These are phyloP conservation scores for Triplophysa dalaica DNA, from an alignment of 2,113 vertebrate species.

Conservation along the genomic window DNA sequence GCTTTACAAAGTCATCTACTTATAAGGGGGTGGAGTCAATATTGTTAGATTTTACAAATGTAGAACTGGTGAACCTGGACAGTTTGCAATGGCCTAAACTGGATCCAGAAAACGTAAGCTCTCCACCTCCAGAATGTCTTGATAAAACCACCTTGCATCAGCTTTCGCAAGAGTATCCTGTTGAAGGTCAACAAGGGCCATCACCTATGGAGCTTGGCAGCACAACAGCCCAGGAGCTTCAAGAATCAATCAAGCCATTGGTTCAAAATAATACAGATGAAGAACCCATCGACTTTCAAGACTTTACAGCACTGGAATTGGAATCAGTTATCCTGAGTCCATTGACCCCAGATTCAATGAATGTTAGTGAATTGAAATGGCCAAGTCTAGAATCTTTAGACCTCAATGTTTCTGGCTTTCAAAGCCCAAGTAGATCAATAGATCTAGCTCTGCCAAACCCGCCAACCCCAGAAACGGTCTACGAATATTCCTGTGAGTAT, in stretches of 20 bases:
- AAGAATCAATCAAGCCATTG: conserved; percentile 34
- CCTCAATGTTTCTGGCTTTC: conserved; percentile 41
- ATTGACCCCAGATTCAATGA: conserved; percentile 53
- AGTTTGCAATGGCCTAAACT: conserved; percentile 50
- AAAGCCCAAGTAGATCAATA: conserved; percentile 44
- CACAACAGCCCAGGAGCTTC: conserved; percentile 5
- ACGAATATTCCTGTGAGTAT: conserved; percentile 55
- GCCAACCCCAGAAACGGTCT: conserved; percentile 53
- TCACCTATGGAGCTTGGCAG: background rate
- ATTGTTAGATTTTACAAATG: conserved; percentile 47
- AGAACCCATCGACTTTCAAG: conserved; percentile 33
- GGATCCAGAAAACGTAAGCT: conserved; percentile 44
- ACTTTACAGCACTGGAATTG: conserved; percentile 48
- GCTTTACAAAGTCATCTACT: conserved; percentile 26
- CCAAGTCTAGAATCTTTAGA: conserved; percentile 53
- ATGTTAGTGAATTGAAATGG: conserved; percentile 54
- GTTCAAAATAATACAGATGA: conserved; percentile 8
- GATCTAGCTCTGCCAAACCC: conserved; percentile 46
- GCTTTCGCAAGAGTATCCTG: conserved; percentile 40
- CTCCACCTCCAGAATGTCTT: conserved; percentile 39
- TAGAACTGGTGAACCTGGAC: conserved; percentile 47
- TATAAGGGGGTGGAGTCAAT: conserved; percentile 41
- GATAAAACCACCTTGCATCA: conserved; percentile 42
- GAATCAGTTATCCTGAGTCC: conserved; percentile 48
- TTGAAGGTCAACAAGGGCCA: conserved; percentile 21